These are phyloP conservation scores for Cryptoblepharus egeriae DNA, from an alignment of 2,797 vertebrate species.

Conservation along the genomic window DNA sequence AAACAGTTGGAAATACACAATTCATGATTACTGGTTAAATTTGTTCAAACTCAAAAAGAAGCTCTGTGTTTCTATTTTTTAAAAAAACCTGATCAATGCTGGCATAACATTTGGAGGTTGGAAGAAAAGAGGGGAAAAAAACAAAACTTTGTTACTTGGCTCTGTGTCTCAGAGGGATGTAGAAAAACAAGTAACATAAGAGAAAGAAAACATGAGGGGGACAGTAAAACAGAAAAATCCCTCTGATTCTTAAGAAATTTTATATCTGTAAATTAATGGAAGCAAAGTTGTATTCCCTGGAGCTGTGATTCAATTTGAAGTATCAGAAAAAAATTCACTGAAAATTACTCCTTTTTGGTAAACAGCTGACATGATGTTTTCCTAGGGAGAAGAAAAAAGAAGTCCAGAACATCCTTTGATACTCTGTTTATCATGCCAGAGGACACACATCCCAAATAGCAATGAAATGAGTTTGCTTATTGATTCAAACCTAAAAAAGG, in stretches of 20 bases:
- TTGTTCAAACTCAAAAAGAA: not conserved
- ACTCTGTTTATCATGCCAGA: slow-evolving; percentile 46
- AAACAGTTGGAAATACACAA: not conserved
- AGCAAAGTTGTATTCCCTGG: slow-evolving; percentile 48
- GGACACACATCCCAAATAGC: not conserved
- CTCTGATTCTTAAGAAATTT: fast-evolving
- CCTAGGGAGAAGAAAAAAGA: slow-evolving; percentile 29
- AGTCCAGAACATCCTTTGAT: slow-evolving; percentile 56
- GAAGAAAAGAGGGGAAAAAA: not conserved
- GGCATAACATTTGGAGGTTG: not conserved
- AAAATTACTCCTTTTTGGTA: slow-evolving; percentile 57
- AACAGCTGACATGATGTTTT: slow-evolving; percentile 62
- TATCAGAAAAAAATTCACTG: slow-evolving; percentile 48
- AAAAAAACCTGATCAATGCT: not conserved
- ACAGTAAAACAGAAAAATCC: not conserved
- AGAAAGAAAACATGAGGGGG: too few relatives aligned
- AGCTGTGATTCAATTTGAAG: slow-evolving; percentile 59
- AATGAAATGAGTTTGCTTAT: slow-evolving; percentile 42
- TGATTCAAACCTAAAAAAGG: slow-evolving; percentile 40
- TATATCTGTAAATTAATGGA: slow-evolving; percentile 45
- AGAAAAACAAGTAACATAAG: not conserved
- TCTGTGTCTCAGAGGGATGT: not conserved
- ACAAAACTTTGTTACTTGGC: not conserved
- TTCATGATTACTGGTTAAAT: not conserved
- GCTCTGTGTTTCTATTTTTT: not conserved